Base-by-base conservation (phyloP, 2,888 invertebrate species). In the Ectropis crepuscularia region DNA sequence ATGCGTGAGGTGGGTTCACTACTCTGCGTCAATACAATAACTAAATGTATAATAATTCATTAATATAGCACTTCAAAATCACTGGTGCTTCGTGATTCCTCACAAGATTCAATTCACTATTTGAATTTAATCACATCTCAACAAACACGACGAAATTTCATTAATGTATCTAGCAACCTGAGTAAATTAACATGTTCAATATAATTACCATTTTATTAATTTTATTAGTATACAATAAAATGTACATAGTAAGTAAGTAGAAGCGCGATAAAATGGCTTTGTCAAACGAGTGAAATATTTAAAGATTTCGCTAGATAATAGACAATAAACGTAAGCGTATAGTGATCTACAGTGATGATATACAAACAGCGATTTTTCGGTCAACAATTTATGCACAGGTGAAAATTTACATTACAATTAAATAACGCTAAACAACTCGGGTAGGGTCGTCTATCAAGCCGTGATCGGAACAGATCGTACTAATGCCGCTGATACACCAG, bases 1-100 rank as follows among this genome's bases (percentile, higher is more conserved):
- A 87, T 90, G 88, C 83, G 87, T 85, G 86, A 87, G 89, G 90
- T 87, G 90, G 90, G 89, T 79, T 82, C 76, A 82, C 89, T 90
- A 89, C 84, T 80, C 80, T 83, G 85, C 86, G 78, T 75, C 78
- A 78, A 69, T 69, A 74, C 76, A 77, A 75, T 78, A 79, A 78
- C 83, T 83, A 76, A 75, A 70, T 73, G 75, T 76, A 65, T 65
- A 46, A 63, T 64, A 67, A 67, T 71, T 68, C 62, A 72, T 71
- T 74, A 83, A 81, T 82, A 81, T 79, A 81, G 79, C 81, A 76
- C 75, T 80, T 77, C 72, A 80, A 81, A 83, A 81, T 88, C 88
- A 84, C 83, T 78, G 80, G 86, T 86, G 86, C 86, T 81, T 77
- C 79, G 83, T 82, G 82, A 85, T 78, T 73, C 75, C 73, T 83